A percentile compares a stretch with the other conserved stretches of the same genome.
phyloP scores from a whole-genome alignment of 2,888 invertebrate genomes.

The Imbricaverruca yamaguchii region DNA sequence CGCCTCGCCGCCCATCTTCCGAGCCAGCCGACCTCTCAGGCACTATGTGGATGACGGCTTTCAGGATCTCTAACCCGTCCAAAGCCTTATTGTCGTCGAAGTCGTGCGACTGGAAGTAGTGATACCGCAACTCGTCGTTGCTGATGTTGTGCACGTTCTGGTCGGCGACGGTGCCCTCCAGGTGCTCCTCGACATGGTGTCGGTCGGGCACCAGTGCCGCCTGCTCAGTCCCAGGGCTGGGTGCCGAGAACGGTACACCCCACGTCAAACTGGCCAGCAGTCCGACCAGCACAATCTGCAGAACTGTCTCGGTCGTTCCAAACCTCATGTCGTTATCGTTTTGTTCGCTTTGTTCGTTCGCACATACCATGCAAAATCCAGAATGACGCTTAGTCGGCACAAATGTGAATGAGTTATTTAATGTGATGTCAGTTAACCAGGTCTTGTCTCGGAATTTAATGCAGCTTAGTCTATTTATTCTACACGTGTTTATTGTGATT shows the following conservation, averaged over 20 bases:
- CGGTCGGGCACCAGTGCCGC: neutral
- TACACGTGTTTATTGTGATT: no score
- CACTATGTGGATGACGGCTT: constrained; percentile 67
- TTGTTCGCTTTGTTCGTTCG: no score
- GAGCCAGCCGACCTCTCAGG: constrained; percentile 41
- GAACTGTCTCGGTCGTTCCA: neutral
- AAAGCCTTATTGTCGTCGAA: constrained; percentile 79
- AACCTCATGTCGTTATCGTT: no score
- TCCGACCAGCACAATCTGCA: constrained; percentile 1
- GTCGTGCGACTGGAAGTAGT: constrained; percentile 54
- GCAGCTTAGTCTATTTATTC: no score
- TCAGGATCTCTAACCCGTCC: constrained; percentile 80
- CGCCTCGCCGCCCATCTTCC: no score
- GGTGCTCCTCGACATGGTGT: neutral
- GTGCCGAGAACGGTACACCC: neutral
- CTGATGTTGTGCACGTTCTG: neutral
- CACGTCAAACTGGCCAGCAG: neutral
- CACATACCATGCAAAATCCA: no score
- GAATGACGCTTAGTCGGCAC: no score
- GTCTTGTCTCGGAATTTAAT: no score
- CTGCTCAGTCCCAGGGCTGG: neutral
- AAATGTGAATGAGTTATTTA: no score
- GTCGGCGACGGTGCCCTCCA: neutral
- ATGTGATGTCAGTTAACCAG: no score
- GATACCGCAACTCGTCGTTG: neutral